Conservation (phyloP, 2,113 vertebrate genomes). For the Bettongia penicillata region DNA sequence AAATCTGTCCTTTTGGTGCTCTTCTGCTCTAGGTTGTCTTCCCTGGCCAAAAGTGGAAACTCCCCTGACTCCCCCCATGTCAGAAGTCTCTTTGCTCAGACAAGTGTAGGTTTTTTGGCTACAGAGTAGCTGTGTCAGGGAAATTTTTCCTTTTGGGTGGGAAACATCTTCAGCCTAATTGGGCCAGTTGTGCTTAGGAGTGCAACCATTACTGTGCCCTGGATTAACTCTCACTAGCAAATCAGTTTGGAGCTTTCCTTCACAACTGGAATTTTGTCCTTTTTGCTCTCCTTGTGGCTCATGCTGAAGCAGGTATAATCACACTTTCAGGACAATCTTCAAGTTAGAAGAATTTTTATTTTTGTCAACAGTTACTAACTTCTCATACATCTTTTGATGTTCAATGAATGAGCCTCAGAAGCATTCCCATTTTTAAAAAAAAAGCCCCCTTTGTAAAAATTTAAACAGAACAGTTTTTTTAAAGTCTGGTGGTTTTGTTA, state of each 20-base stretch:
- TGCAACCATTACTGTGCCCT: background rate
- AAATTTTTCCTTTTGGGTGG: background rate
- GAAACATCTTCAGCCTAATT: background rate
- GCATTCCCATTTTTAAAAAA: background rate
- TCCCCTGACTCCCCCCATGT: background rate
- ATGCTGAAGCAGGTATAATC: background rate
- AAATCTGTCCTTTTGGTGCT: background rate
- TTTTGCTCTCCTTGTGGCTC: background rate
- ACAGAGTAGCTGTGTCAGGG: background rate
- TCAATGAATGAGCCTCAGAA: background rate
- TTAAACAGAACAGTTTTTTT: background rate
- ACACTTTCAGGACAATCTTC: background rate
- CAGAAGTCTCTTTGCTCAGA: background rate
- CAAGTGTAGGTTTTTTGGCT: background rate
- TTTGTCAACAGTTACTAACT: background rate
- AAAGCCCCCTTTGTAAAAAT: background rate
- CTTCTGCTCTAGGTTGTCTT: background rate
- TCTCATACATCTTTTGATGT: background rate
- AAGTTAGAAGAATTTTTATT: background rate
- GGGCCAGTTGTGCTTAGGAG: background rate
- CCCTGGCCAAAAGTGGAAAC: background rate
- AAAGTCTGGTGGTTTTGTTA: background rate
- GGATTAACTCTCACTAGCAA: background rate
- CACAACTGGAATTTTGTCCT: background rate
- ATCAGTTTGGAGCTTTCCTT: background rate